Conservation (phyloP, 2,113 vertebrate species). For the Tympanuchus pallidicinctus region DNA sequence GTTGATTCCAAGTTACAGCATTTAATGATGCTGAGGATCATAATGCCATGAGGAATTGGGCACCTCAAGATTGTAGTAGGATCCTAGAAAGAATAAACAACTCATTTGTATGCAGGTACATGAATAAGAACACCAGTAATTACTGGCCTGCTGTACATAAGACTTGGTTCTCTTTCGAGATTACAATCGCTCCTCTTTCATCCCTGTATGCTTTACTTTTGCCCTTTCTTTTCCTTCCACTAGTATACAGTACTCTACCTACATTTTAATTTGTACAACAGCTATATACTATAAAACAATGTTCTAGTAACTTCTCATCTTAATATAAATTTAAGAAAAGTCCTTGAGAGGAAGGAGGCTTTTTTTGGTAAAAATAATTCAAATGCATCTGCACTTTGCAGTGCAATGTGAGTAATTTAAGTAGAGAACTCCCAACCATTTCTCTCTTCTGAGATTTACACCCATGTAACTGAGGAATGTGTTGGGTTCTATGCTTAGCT, state of each 20-base stretch:
- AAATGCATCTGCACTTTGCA: not conserved
- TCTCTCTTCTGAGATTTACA: conserved; percentile 33
- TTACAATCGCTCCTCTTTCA: not conserved
- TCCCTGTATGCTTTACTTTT: not conserved
- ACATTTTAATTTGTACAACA: not conserved
- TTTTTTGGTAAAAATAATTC: not conserved
- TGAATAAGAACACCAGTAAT: not conserved
- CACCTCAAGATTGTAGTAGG: not conserved
- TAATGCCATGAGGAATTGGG: not conserved
- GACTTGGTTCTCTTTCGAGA: not conserved
- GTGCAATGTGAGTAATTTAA: not conserved
- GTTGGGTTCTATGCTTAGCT: not conserved
- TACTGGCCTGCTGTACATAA: not conserved
- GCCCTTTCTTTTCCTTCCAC: not conserved
- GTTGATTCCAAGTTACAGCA: not conserved
- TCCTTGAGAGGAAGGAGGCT: not conserved
- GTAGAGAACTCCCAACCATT: not conserved
- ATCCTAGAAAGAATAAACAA: not conserved
- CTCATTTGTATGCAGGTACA: not conserved
- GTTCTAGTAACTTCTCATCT: not conserved
- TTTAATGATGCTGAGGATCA: not conserved
- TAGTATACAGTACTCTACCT: not conserved
- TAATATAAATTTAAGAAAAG: not conserved
- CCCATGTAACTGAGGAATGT: not conserved
- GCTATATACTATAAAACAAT: not conserved